These are phyloP conservation scores for Stomatorhinus ivindoensis DNA, from an alignment of 2,113 vertebrate genomes.

Conservation along the genomic window DNA sequence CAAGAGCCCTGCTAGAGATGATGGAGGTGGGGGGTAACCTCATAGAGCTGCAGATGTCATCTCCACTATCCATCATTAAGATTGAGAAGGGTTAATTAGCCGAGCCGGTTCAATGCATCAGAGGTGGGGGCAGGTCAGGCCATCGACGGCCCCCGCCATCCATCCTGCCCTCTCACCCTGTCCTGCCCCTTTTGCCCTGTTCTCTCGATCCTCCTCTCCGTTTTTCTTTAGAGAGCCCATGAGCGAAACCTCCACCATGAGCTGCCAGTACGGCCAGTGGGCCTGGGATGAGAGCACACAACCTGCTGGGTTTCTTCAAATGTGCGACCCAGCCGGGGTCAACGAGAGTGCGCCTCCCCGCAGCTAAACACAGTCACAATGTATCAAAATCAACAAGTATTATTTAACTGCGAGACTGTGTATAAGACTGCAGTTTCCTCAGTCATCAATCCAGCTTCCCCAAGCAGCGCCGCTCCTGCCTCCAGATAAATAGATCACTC, in stretches of 20 bases:
- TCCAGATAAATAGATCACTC: constrained; percentile 10
- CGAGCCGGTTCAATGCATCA: constrained; percentile 20
- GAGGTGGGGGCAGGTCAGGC: constrained; percentile 2
- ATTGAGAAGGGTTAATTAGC: constrained; percentile 29
- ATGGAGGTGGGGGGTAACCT: neutral
- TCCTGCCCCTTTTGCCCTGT: neutral
- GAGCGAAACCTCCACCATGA: constrained; percentile 16
- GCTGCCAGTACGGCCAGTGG: neutral
- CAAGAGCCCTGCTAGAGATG: neutral
- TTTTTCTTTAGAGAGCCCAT: neutral
- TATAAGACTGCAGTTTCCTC: neutral
- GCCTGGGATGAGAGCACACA: constrained; percentile 9
- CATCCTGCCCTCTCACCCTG: neutral
- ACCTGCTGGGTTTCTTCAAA: constrained; percentile 15
- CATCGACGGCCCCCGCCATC: neutral
- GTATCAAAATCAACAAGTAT: constrained; percentile 31
- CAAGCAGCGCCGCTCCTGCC: constrained; percentile 17
- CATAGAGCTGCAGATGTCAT: constrained; percentile 16
- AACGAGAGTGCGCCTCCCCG: constrained; percentile 14
- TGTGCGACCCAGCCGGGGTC: constrained; percentile 21
- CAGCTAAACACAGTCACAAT: constrained; percentile 18
- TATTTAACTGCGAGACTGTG: constrained; percentile 15
- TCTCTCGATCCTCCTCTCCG: neutral
- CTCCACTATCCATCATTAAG: constrained; percentile 22
- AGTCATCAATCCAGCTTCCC: neutral